A percentile compares a stretch with the other conserved stretches of the same genome.
Evolutionary conservation across 1,140 invertebrate genomes (phyloP).

Genomic region (Acromyrmex heyeri): DNA sequence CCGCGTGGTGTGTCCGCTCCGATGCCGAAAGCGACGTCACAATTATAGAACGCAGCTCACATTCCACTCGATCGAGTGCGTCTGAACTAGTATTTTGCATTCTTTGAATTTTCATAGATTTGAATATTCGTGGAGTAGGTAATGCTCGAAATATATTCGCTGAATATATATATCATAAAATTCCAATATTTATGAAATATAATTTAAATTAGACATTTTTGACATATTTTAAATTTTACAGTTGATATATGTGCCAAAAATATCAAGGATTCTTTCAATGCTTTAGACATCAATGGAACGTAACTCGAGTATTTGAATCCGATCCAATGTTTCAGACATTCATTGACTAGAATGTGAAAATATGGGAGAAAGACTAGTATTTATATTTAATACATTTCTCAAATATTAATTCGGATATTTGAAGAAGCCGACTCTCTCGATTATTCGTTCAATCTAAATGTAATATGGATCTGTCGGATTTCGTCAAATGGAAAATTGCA

Average conservation of each 20-base stretch:
- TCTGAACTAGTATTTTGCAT: background rate
- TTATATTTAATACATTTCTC: constrained; percentile 37
- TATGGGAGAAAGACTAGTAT: constrained; percentile 4
- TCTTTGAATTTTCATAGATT: constrained; percentile 30
- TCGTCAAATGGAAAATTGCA: background rate
- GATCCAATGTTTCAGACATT: constrained; percentile 1
- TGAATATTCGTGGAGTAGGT: background rate
- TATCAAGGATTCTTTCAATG: constrained; percentile 20
- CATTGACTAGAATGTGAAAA: constrained; percentile 13
- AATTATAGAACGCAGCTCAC: background rate
- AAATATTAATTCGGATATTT: constrained; percentile 30
- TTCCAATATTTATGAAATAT: constrained; percentile 29
- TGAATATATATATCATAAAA: background rate
- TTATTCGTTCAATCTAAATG: constrained; percentile 18
- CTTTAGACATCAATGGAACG: constrained; percentile 30
- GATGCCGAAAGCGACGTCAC: constrained; percentile 3
- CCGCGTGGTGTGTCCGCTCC: background rate
- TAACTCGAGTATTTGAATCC: background rate
- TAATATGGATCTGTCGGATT: constrained; percentile 24
- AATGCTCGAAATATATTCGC: constrained; percentile 5
- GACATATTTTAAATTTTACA: constrained; percentile 21
- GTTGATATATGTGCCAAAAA: background rate
- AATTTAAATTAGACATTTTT: constrained; percentile 17
- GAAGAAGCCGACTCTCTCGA: background rate
- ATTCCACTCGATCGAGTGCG: background rate